Evolutionary conservation across 2,113 vertebrate species (phyloP).

Genomic region (Halcyon senegalensis): DNA sequence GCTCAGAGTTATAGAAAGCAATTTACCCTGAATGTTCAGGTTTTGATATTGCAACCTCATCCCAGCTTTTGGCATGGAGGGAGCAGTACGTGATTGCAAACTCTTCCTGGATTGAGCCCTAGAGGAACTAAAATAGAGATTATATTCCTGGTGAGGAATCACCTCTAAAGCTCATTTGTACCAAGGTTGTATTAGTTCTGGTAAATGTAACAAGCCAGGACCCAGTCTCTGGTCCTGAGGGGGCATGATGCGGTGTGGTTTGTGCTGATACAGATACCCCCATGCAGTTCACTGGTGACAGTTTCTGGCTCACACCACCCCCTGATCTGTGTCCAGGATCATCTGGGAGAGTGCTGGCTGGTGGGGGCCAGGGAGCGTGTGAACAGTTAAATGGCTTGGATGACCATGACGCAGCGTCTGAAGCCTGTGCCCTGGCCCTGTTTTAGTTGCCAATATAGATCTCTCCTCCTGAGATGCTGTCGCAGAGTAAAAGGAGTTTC

Average conservation of each 20-base stretch:
- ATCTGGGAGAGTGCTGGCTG: background rate
- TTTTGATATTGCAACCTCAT: background rate
- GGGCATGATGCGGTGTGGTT: background rate
- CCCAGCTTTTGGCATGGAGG: background rate
- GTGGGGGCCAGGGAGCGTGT: rapidly evolving
- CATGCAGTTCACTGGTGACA: background rate
- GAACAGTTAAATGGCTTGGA: background rate
- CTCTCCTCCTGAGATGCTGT: background rate
- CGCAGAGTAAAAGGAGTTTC: background rate
- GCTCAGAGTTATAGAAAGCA: background rate
- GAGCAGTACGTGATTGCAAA: background rate
- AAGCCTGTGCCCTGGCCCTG: background rate
- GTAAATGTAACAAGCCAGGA: background rate
- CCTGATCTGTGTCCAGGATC: background rate
- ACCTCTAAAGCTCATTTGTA: background rate
- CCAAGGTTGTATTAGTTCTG: background rate
- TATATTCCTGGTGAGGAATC: background rate
- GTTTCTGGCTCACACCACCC: background rate
- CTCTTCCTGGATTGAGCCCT: background rate
- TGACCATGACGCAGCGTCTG: background rate
- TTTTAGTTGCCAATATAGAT: background rate
- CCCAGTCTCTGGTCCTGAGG: background rate
- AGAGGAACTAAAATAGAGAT: background rate
- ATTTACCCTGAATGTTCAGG: background rate
- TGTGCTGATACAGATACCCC: background rate